These are phyloP conservation scores for Psittacula derbiana DNA, from an alignment of 2,797 vertebrate species.

Conservation along the genomic window DNA sequence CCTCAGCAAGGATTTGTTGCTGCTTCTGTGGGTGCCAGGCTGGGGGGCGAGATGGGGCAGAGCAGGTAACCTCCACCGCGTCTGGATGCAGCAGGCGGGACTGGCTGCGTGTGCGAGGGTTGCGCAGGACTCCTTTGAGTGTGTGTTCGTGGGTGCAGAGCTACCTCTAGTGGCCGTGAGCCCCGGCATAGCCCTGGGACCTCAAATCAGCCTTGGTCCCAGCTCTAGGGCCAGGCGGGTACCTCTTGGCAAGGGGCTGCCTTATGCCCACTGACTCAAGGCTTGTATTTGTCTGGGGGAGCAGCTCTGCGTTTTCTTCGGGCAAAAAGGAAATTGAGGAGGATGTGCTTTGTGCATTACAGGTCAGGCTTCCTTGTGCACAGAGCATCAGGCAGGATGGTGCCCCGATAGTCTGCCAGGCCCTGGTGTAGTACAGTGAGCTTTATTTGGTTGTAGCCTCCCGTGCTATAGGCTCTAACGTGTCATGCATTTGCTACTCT, in stretches of 20 bases:
- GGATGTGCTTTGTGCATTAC: accelerated
- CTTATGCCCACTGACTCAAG: accelerated
- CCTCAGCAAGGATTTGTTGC: neutral
- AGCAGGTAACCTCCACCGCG: accelerated
- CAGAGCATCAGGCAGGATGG: neutral
- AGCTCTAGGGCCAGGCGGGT: neutral
- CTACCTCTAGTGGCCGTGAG: constrained; percentile 48
- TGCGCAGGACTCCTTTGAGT: neutral
- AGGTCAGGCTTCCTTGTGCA: accelerated
- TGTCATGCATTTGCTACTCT: neutral
- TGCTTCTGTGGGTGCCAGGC: neutral
- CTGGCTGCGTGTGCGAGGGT: accelerated
- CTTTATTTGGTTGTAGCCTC: neutral
- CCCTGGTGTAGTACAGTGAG: neutral
- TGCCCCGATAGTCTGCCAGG: neutral
- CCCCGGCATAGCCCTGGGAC: neutral
- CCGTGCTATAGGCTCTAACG: neutral
- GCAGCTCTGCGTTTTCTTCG: neutral
- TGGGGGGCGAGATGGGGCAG: accelerated
- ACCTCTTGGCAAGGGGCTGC: neutral
- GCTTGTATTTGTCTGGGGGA: neutral
- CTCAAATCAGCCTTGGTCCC: neutral
- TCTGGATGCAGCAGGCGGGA: accelerated
- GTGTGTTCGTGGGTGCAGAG: neutral
- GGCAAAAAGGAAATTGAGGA: neutral